Evolutionary conservation across 2,797 vertebrate species (phyloP).

Genomic region (Chaunax sp.): DNA sequence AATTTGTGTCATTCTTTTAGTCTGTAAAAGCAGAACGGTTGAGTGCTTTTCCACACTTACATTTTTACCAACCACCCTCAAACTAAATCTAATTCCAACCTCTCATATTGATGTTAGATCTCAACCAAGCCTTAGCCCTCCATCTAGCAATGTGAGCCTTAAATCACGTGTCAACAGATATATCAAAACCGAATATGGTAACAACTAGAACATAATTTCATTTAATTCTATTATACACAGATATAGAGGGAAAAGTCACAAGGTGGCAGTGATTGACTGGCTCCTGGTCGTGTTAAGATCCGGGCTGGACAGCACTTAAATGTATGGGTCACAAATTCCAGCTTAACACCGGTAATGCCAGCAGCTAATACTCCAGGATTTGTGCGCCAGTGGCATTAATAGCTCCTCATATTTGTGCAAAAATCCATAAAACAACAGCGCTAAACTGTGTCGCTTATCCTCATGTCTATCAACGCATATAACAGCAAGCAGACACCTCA

Average conservation of each 20-base stretch:
- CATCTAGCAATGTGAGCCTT: neutral
- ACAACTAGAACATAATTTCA: too few relatives aligned
- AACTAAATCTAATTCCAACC: neutral
- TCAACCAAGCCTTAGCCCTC: neutral
- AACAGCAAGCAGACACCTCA: constrained; percentile 43
- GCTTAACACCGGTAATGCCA: neutral
- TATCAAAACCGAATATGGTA: too few relatives aligned
- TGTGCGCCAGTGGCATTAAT: constrained; percentile 42
- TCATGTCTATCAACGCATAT: constrained; percentile 46
- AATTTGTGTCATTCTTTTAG: neutral
- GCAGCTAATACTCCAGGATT: neutral
- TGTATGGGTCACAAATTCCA: neutral
- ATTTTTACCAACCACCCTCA: too few relatives aligned
- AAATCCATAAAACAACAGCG: constrained; percentile 55
- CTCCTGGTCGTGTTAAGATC: too few relatives aligned
- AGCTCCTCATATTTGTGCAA: constrained; percentile 51
- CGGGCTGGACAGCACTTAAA: neutral
- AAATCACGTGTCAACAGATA: too few relatives aligned
- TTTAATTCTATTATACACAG: too few relatives aligned
- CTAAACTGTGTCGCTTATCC: constrained; percentile 56
- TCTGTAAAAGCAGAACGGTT: neutral
- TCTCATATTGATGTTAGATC: neutral
- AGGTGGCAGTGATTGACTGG: too few relatives aligned
- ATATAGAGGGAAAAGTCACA: too few relatives aligned
- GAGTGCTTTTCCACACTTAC: neutral